Base-by-base conservation (phyloP, 1,140 invertebrate genomes). In the Diachasma alloeum region DNA sequence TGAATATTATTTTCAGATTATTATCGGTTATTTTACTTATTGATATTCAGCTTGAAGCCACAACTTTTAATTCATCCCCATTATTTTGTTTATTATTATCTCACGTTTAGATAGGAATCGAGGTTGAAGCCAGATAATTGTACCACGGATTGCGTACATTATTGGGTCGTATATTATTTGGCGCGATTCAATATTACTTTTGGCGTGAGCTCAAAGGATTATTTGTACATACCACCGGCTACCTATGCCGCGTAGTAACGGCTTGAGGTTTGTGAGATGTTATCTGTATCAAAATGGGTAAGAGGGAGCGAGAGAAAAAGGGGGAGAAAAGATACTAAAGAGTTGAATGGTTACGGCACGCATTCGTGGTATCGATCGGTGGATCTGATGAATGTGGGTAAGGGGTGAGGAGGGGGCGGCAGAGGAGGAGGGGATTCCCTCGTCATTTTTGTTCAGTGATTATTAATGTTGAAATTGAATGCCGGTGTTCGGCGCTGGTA, bases 161-260 rank as follows among this genome's bases (percentile, higher is more conserved):
- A 86, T 85, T 85, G 83, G 83, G 81, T 85, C 84, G 82, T 86
- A 86, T 86, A 86, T 86, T 86, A 86, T 86, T 85, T 86, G 82
- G 83, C 80, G 84, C 81, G 80, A 86, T 86, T 86, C 85, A 86
- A 86, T 86, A 85, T 68, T 84, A 82, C 71, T 86, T 81, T 70
- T 56, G 70, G 80, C 39, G 66, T 39, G 66, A 68, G 66, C 36
- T 68, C n/a, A 37, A 24, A 39, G 66, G 13, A 68, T 68, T 15
- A 39, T 39, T 68, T 68, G 59, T 68, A 68, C 17, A 0, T 15
- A 26, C 59, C 44, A 46, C 31, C 6, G 31, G 69, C 69, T 46
- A 72, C 39, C 39, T 24, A 46, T 15, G n/a, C 31, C 31, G 69
- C 17, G 19, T 36, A 56, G 53, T 59, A 74, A 39, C 15, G 72